phyloP scores from a whole-genome alignment of 2,113 vertebrate genomes.

The Sphyrna mokarran region DNA sequence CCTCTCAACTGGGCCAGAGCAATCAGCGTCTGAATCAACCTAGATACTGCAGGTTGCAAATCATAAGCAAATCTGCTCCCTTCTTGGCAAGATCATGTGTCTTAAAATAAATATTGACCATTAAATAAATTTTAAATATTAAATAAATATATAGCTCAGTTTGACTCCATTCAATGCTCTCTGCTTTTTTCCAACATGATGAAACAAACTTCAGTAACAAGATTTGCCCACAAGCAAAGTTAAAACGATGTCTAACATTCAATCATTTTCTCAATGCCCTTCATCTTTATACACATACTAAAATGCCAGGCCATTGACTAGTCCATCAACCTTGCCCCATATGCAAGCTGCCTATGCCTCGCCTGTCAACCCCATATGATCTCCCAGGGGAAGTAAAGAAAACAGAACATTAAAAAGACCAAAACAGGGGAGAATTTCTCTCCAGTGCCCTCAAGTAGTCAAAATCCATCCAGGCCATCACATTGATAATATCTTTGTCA shows the following conservation, averaged over 20 bases:
- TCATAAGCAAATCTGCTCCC: neutral
- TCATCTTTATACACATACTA: neutral
- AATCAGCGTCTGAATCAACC: neutral
- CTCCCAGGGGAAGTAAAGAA: neutral
- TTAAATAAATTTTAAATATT: neutral
- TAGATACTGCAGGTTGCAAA: neutral
- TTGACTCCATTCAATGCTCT: neutral
- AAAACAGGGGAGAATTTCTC: neutral
- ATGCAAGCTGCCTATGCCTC: neutral
- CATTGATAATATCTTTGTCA: neutral
- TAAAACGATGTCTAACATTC: neutral
- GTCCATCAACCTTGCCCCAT: neutral
- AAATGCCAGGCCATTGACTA: neutral
- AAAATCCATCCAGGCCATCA: neutral
- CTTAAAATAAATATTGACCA: neutral
- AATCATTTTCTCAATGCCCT: neutral
- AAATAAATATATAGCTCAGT: neutral
- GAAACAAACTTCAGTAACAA: neutral
- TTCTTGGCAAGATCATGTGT: neutral
- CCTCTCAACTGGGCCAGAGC: neutral
- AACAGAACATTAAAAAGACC: neutral
- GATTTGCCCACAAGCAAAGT: neutral
- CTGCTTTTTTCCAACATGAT: neutral
- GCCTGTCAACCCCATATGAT: neutral
- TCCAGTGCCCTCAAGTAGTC: neutral